Conservation (phyloP, 2,888 invertebrate species). For the Cryptocephalus moraei region DNA sequence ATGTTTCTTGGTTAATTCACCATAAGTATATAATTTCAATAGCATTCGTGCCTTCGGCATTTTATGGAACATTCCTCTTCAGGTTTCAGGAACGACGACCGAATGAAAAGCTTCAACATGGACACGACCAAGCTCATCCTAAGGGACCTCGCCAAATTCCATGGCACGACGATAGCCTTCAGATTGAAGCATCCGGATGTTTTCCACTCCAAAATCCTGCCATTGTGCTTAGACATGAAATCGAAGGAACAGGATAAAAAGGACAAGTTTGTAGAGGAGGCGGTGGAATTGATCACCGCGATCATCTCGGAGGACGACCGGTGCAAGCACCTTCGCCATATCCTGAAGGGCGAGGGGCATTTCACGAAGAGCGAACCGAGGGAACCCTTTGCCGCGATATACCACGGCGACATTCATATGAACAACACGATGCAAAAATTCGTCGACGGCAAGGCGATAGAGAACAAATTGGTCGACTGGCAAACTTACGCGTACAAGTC, state of each 20-base stretch:
- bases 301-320: background rate
- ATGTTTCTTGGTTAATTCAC: too few species aligned
- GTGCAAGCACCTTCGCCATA: background rate
- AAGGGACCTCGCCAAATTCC: background rate
- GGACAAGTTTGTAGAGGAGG: background rate
- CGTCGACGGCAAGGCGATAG: conserved; percentile 9
- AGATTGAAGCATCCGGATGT: background rate
- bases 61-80: too few species aligned
- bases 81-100: background rate
- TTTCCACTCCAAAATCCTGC: background rate
- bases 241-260: too few species aligned
- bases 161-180: background rate
- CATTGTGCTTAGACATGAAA: background rate
- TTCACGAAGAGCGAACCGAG: background rate
- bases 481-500: conserved; percentile 43
- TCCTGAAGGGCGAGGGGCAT: background rate
- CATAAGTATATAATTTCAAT: too few species aligned
- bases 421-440: conserved; percentile 45
- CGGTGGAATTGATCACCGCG: background rate
- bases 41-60: too few species aligned
- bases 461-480: conserved; percentile 31
- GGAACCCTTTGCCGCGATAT: conserved; percentile 42
- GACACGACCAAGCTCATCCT: background rate
- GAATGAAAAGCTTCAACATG: background rate
- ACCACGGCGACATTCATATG: conserved; percentile 47